phyloP scores from a whole-genome alignment of 2,113 vertebrate species.

The Toxostoma redivivum region DNA sequence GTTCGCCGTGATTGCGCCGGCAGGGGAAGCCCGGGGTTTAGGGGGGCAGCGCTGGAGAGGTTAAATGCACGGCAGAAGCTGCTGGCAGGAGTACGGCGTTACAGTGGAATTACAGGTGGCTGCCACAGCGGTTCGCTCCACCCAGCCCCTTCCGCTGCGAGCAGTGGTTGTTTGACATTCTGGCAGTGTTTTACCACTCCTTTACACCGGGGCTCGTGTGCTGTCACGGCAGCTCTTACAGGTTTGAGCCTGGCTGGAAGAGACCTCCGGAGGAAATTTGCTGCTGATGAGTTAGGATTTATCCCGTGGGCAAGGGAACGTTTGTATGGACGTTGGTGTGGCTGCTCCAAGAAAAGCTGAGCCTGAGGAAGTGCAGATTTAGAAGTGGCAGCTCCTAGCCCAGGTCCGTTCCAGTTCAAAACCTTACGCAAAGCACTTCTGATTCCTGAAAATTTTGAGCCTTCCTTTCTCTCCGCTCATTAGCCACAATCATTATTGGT shows the following conservation, averaged over 20 bases:
- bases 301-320: background rate
- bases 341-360: background rate
- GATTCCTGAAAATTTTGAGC: background rate
- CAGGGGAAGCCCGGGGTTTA: background rate
- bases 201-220: background rate
- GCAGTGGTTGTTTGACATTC: background rate
- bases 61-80: background rate
- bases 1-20: background rate
- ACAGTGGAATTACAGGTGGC: background rate
- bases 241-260: background rate
- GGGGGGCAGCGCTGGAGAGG: background rate
- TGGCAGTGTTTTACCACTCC: rapidly evolving
- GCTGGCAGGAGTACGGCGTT: background rate
- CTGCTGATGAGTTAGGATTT: background rate
- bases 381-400: background rate
- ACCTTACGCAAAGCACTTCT: too few relatives aligned
- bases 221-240: background rate
- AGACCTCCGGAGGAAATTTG: background rate
- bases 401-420: background rate
- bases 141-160: background rate
- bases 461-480: background rate
- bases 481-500: background rate
- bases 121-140: background rate
- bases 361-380: background rate
- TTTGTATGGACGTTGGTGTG: rapidly evolving